phyloP scores from a whole-genome alignment of 35 echinoderm and acorn worm genomes.

The Patiria miniata region DNA sequence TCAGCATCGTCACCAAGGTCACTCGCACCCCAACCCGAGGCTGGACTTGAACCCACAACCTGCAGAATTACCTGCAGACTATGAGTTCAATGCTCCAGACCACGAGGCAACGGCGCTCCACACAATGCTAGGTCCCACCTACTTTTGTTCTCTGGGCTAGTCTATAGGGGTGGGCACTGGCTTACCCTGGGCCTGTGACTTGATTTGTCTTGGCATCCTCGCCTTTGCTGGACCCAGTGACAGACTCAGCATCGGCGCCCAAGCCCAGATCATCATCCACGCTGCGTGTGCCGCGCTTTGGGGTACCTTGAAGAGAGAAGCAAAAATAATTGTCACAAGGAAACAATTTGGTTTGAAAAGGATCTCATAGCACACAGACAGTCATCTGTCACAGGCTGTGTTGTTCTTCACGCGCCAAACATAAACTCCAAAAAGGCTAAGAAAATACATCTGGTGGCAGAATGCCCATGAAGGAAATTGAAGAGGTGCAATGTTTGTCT shows the following conservation, averaged over 20 bases:
- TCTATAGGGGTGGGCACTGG: no score
- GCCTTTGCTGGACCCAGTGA: neutral
- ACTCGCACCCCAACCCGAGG: no score
- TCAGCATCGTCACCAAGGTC: no score
- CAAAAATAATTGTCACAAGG: neutral
- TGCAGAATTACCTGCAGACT: no score
- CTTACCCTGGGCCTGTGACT: slow-evolving; percentile 1
- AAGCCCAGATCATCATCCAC: slow-evolving; percentile 14
- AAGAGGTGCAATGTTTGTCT: no score
- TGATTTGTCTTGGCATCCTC: slow-evolving; percentile 9
- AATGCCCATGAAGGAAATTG: no score
- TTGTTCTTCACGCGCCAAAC: neutral
- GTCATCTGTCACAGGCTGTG: neutral
- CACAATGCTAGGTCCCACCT: no score
- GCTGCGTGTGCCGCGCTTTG: neutral
- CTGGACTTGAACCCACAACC: no score
- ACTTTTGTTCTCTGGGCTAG: no score
- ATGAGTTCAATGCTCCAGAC: no score
- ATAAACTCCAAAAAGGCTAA: slow-evolving; percentile 11
- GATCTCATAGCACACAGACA: neutral
- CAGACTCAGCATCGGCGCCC: neutral
- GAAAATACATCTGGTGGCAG: no score
- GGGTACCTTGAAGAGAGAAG: neutral
- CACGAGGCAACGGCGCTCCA: no score
- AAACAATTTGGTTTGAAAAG: neutral